Evolutionary conservation across 2,888 invertebrate species (phyloP).

Genomic region (Euproctis similis): DNA sequence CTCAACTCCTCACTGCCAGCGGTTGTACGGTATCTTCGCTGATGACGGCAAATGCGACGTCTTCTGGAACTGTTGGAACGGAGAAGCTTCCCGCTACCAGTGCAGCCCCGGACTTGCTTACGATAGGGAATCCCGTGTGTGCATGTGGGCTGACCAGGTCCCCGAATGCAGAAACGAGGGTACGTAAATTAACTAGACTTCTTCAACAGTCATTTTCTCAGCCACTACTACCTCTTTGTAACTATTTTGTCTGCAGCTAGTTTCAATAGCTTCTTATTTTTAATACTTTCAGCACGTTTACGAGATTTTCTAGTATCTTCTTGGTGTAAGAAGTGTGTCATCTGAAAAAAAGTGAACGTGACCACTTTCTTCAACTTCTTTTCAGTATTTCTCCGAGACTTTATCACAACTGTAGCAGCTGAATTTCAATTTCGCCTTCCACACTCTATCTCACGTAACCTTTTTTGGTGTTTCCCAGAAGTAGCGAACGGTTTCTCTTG

Average conservation of each 20-base stretch:
- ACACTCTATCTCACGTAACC: slow-evolving; percentile 47
- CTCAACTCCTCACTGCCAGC: slow-evolving; percentile 86
- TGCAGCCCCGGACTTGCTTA: slow-evolving; percentile 96
- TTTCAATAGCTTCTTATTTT: too few relatives aligned
- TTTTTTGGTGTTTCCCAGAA: slow-evolving; percentile 77
- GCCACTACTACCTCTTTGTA: too few relatives aligned
- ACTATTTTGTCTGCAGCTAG: too few relatives aligned
- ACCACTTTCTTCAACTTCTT: too few relatives aligned
- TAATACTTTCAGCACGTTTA: too few relatives aligned
- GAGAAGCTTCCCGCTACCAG: slow-evolving; percentile 94
- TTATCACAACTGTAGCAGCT: slow-evolving; percentile 31
- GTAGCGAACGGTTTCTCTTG: slow-evolving; percentile 93
- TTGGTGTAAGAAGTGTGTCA: too few relatives aligned
- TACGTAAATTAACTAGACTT: too few relatives aligned
- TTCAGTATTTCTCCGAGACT: slow-evolving; percentile 26
- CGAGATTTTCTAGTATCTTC: too few relatives aligned
- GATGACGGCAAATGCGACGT: slow-evolving; percentile 92
- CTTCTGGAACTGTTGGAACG: slow-evolving; percentile 98
- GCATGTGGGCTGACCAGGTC: slow-evolving; percentile 98
- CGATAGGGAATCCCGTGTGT: slow-evolving; percentile 93
- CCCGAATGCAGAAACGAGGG: slow-evolving; percentile 94
- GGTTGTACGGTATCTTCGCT: slow-evolving; percentile 94
- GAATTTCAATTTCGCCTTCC: slow-evolving; percentile 45
- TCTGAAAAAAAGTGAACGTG: too few relatives aligned
- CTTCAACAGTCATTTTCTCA: too few relatives aligned